phyloP scores from a whole-genome alignment of 2,797 vertebrate species.

The Tokudaia muenninki region DNA sequence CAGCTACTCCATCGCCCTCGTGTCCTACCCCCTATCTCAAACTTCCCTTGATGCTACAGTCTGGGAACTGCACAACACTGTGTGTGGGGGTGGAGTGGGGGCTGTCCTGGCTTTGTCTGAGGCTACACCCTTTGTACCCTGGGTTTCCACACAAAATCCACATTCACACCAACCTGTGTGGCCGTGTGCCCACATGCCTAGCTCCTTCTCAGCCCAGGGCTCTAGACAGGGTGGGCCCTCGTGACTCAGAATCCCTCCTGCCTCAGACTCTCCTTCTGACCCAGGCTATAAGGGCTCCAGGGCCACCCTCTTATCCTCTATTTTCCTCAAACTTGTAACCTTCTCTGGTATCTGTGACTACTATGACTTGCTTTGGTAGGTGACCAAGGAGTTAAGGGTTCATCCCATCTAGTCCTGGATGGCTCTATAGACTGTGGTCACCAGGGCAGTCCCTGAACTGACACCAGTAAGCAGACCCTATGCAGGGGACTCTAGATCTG shows the following conservation, averaged over 20 bases:
- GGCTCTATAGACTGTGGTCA: not conserved
- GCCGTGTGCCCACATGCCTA: not conserved
- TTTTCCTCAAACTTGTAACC: not conserved
- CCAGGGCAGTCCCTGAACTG: not conserved
- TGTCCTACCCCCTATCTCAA: not conserved
- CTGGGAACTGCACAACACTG: not conserved
- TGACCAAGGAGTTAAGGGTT: not conserved
- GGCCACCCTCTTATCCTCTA: not conserved
- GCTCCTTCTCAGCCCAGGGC: constrained; percentile 45
- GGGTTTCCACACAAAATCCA: not conserved
- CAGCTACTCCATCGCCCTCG: not conserved
- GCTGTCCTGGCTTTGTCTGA: not conserved
- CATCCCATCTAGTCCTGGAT: not conserved
- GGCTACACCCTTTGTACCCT: not conserved
- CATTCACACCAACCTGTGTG: not conserved
- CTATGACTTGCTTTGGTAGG: not conserved
- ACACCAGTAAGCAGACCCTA: not conserved
- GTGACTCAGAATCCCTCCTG: constrained; percentile 39
- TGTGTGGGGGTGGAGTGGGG: not conserved
- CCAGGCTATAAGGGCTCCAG: not conserved
- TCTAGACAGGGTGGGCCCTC: not conserved
- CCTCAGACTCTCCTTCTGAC: constrained; percentile 50
- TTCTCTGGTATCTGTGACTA: not conserved
- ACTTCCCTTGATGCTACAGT: not conserved
- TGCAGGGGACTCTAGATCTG: not conserved